phyloP scores from a whole-genome alignment of 2,888 invertebrate species.

The Adelphocoris suturalis region DNA sequence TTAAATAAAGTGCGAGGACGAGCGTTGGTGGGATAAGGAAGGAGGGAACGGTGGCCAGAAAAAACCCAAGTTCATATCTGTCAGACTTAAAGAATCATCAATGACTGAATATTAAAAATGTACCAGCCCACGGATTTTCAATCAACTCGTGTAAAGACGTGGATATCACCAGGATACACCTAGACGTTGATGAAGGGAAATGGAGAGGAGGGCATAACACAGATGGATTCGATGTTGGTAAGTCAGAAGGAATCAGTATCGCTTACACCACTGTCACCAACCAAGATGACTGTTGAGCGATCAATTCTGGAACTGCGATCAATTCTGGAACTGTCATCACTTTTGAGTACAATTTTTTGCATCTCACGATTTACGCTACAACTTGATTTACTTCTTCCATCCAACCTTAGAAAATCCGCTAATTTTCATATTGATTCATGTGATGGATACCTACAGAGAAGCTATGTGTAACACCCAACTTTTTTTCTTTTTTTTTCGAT shows the following conservation, averaged over 20 bases:
- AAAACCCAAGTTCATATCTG: neutral
- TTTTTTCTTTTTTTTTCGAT: no score
- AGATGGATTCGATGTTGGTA: conserved; percentile 57
- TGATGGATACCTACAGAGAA: no score
- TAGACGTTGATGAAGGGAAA: conserved; percentile 37
- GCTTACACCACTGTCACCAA: conserved; percentile 8
- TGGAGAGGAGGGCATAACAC: conserved; percentile 56
- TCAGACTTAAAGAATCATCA: neutral
- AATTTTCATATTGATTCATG: no score
- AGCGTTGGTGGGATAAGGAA: conserved; percentile 38
- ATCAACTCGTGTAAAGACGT: conserved; percentile 37
- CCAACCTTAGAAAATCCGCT: no score
- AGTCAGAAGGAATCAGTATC: conserved; percentile 14
- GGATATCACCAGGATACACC: neutral
- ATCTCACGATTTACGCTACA: no score
- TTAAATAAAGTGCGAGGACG: conserved; percentile 30
- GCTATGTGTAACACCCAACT: no score
- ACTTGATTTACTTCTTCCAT: no score
- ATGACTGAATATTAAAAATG: conserved; percentile 10
- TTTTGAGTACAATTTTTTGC: no score
- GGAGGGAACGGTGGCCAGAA: conserved; percentile 49
- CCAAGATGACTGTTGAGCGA: conserved; percentile 57
- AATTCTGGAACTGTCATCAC: no score
- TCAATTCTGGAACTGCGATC: conserved; percentile 57
- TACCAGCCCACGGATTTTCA: conserved; percentile 45